Conservation (phyloP, 35 echinoderm and acorn worm species). For the Heliocidaris erythrogramma region DNA sequence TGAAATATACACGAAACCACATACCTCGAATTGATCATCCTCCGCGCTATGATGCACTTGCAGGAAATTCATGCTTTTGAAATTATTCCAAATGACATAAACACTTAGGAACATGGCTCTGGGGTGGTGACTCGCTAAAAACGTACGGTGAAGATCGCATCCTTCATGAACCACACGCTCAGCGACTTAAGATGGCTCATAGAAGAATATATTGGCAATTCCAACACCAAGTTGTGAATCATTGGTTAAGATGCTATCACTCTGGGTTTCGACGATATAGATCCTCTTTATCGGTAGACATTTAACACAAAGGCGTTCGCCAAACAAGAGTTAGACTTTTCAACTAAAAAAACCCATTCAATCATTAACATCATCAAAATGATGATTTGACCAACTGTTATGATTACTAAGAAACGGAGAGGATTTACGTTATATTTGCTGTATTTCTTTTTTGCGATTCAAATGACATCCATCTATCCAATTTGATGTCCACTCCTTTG, state of each 20-base stretch:
- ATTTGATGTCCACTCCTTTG: background rate
- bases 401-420: background rate
- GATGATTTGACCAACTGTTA: background rate
- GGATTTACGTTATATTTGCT: too few species aligned
- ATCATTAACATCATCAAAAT: background rate
- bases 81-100: background rate
- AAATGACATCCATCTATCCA: too few species aligned
- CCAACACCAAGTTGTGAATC: background rate
- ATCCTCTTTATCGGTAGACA: background rate
- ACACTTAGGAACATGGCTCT: background rate
- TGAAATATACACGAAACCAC: background rate
- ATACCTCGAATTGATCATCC: background rate
- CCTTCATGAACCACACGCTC: background rate
- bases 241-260: background rate
- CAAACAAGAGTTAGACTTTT: background rate
- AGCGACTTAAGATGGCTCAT: background rate
- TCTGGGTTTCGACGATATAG: background rate
- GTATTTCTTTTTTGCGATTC: too few species aligned
- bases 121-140: background rate
- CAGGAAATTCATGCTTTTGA: background rate
- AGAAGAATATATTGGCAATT: background rate
- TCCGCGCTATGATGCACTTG: background rate
- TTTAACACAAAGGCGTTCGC: background rate
- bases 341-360: background rate
- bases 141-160: background rate